A percentile compares a stretch with the other conserved stretches of the same genome.
Evolutionary conservation across 2,113 vertebrate species (phyloP).

Genomic region (Tauraco erythrolophus): DNA sequence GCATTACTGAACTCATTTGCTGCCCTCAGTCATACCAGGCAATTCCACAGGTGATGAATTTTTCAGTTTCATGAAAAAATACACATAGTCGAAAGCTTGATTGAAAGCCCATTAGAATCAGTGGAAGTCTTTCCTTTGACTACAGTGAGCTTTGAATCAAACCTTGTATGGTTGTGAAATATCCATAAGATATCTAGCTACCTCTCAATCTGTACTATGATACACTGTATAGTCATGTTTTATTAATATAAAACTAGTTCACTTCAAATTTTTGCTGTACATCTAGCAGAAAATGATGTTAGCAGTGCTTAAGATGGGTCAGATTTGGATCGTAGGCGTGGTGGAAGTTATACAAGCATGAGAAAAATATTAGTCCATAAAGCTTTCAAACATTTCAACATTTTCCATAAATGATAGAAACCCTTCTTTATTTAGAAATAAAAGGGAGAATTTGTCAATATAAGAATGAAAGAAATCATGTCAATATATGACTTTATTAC

Average conservation of each 20-base stretch:
- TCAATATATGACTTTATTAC: neutral
- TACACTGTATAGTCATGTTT: neutral
- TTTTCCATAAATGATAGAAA: neutral
- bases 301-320: neutral
- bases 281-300: neutral
- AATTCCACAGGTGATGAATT: neutral
- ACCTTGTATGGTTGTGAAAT: neutral
- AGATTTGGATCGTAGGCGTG: rapidly evolving
- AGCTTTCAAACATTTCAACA: neutral
- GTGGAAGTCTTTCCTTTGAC: neutral
- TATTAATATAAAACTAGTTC: neutral
- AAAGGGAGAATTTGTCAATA: neutral
- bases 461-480: neutral
- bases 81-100: neutral
- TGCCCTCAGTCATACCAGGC: neutral
- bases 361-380: neutral
- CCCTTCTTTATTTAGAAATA: neutral
- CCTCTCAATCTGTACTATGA: neutral
- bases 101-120: neutral
- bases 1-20: neutral
- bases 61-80: neutral
- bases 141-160: neutral
- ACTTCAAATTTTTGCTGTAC: neutral
- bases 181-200: neutral
- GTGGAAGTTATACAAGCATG: neutral